phyloP scores from a whole-genome alignment of 1,140 invertebrate genomes.

The Stegodyphus dumicola region DNA sequence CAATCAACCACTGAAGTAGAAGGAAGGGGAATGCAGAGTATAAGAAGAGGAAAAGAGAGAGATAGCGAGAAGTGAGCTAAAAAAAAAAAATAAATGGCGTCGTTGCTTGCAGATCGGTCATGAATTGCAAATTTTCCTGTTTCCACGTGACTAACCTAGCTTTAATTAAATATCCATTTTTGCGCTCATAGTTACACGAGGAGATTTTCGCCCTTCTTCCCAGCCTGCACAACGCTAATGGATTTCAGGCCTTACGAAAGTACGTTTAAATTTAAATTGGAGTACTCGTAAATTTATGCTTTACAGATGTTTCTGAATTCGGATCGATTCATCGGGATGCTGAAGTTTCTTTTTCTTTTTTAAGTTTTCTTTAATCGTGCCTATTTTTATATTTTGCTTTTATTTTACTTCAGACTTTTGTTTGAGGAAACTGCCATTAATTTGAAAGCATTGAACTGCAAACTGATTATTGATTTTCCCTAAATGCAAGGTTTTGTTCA shows the following conservation, averaged over 20 bases:
- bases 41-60: conserved; percentile 2
- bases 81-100: conserved; percentile 4
- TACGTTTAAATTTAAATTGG: conserved; percentile 59
- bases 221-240: conserved; percentile 31
- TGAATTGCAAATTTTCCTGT: conserved; percentile 57
- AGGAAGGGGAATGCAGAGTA: conserved; percentile 20
- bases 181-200: neutral
- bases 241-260: conserved; percentile 34
- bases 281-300: conserved; percentile 55
- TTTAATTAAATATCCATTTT: conserved; percentile 60
- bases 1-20: conserved; percentile 49
- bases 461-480: too few relatives aligned
- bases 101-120: conserved; percentile 24
- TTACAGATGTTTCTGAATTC: conserved; percentile 56
- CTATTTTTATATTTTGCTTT: too few relatives aligned
- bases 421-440: too few relatives aligned
- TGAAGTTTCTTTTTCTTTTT: too few relatives aligned
- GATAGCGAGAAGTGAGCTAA: neutral
- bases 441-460: too few relatives aligned
- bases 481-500: too few relatives aligned
- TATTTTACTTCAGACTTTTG: too few relatives aligned
- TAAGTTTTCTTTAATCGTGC: too few relatives aligned
- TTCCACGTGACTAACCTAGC: conserved; percentile 46
- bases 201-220: conserved; percentile 12
- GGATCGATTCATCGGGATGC: conserved; percentile 8